Base-by-base conservation (phyloP, 2,888 invertebrate genomes). In the Polia nebulosa region DNA sequence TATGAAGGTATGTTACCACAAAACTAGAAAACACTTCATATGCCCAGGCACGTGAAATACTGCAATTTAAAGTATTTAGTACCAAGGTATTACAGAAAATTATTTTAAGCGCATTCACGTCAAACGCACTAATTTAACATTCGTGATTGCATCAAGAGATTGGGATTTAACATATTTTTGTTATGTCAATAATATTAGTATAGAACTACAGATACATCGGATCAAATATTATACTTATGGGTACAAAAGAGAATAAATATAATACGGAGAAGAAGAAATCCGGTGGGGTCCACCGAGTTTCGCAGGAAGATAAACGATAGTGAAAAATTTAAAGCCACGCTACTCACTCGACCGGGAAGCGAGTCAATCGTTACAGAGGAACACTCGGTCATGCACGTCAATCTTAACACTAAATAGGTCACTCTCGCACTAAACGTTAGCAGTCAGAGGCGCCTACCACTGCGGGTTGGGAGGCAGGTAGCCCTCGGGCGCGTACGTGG, bases 381-480 rank as follows among this genome's bases (percentile, higher is more conserved):
- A 56, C 65, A 66, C 69, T 72, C 67, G 67, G 71, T 70, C 83
- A 53, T 47, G 45, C 83, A 80, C 76, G 69, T 63, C 59, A 62
- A 78, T 69, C 63, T 81, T 52, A 77, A 77, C 72, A 79, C 79
- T 74, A 65, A 75, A 70, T 64, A 78, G 72, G 78, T 66, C 75
- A 76, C 58, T 69, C 58, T 75, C 79, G 78, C 76, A 81, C 72
- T 44, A 59, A 55, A 72, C 53, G 72, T 72, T 56, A 66, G 47
- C 61, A 73, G 73, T 72, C 67, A 58, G 53, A n/a, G 27, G 53
- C 45, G 77, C 83, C 88, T 92, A 94, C 94, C 95, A 94, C 90
- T 94, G 94, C 9, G 92, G 93, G 88, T 94, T 93, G 53, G 94
- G 92, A 11, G 94, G 94, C 69, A 92, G 83, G 87, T 93, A 94